Base-by-base conservation (phyloP, 2,113 vertebrate genomes). In the Sorex araneus region DNA sequence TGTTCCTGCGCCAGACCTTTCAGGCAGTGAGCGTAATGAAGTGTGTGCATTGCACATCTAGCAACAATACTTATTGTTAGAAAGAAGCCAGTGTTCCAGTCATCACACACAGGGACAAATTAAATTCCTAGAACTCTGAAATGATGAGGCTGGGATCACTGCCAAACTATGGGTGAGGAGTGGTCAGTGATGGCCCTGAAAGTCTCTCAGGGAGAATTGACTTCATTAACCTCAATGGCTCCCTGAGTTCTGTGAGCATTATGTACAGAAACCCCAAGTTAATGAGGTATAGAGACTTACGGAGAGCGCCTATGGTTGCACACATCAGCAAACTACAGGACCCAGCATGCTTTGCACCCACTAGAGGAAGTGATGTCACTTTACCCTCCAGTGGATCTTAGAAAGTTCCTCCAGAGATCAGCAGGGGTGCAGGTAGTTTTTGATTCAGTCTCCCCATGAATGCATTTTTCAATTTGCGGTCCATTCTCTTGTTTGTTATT, bases 1-100 rank as follows among this genome's bases (percentile, higher is more conserved):
- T 11, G n/a, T 69, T 95, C 69, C 70, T 12, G 11, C 89, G 57
- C 82, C 74, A 85, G 85, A 66, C 9, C 81, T 76, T 60, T 70
- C 18, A 84, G 36, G 70, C 3, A 3, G 12, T 30, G 30, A 89
- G 21, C 36, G 6, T 45, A 64, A 75, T 63, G 63, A 78, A 85
- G 75, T 79, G 23, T 45, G 34, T 7, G 12, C 66, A 43, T 78
- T 45, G 30, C 36, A 67, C 60, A 27, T 34, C 3, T 7, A 6
- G 8, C 57, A 84, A 43, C 47, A 57, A 47, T 77, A 69, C 30
- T 92, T 69, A 34, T 60, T 60, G 57, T 60, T 60, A 19, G 19
- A 16, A 82, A 64, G 43, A 82, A 95, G 25, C 8, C 30, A 50
- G 32, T 3, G n/a, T 45, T 19, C 66, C 45, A 80, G 47, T 50